phyloP scores from a whole-genome alignment of 2,797 vertebrate genomes.

The Simalia tracyae region DNA sequence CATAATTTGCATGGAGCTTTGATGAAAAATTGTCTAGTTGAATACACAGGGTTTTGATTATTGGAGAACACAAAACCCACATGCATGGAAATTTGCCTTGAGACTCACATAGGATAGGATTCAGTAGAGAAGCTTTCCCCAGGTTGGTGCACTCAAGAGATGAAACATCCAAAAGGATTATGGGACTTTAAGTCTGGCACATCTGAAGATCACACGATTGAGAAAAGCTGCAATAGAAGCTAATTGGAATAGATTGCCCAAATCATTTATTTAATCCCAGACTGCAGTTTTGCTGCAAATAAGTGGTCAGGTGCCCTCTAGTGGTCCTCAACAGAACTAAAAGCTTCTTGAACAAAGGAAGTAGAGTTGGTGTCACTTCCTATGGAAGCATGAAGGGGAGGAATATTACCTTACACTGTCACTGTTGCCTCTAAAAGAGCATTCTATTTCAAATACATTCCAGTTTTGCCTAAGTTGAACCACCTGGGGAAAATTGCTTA shows the following conservation, averaged over 20 bases:
- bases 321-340: not conserved
- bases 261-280: not conserved
- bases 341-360: not conserved
- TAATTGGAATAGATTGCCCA: not conserved
- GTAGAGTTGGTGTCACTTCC: not conserved
- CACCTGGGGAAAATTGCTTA: not conserved
- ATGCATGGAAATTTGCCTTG: not conserved
- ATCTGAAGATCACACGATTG: not conserved
- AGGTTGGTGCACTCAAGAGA: not conserved
- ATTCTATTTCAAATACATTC: not conserved
- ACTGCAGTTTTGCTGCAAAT: not conserved
- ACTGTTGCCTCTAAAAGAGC: not conserved
- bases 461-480: not conserved
- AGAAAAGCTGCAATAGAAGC: not conserved
- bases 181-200: not conserved
- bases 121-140: not conserved
- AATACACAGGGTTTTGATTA: not conserved
- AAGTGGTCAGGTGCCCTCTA: not conserved
- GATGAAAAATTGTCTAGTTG: not conserved
- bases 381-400: not conserved
- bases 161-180: not conserved
- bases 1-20: not conserved
- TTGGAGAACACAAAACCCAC: not conserved
- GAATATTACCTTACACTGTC: not conserved
- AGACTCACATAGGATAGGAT: not conserved